Conservation (phyloP, 2,113 vertebrate genomes). For the Casuarius casuarius region DNA sequence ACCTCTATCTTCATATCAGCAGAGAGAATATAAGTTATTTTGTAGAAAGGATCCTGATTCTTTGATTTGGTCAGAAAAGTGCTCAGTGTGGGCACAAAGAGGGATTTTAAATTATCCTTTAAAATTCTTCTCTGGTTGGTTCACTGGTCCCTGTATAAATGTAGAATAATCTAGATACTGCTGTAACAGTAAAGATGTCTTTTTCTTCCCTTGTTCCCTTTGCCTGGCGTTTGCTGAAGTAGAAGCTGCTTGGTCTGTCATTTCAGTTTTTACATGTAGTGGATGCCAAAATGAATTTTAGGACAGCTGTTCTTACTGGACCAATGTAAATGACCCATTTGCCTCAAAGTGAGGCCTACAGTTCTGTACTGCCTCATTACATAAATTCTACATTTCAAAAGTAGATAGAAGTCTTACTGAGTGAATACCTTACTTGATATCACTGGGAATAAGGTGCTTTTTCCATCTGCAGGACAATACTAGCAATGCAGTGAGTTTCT, state of each 20-base stretch:
- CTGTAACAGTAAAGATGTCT: not conserved
- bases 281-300: not conserved
- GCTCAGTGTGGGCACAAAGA: not conserved
- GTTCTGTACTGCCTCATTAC: not conserved
- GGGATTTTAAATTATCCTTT: not conserved
- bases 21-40: not conserved
- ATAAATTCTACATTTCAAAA: not conserved
- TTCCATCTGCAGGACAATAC: not conserved
- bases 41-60: not conserved
- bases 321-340: not conserved
- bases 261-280: not conserved
- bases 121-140: not conserved
- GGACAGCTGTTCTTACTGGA: not conserved
- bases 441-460: not conserved
- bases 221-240: not conserved
- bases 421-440: not conserved
- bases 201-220: not conserved
- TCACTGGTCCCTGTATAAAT: not conserved
- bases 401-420: not conserved
- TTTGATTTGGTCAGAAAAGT: not conserved
- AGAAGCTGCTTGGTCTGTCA: not conserved
- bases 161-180: not conserved
- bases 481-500: not conserved
- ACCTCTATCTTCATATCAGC: not conserved
- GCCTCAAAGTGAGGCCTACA: not conserved